Base-by-base conservation (phyloP, 2,113 vertebrate species). In the Caloenas nicobarica region DNA sequence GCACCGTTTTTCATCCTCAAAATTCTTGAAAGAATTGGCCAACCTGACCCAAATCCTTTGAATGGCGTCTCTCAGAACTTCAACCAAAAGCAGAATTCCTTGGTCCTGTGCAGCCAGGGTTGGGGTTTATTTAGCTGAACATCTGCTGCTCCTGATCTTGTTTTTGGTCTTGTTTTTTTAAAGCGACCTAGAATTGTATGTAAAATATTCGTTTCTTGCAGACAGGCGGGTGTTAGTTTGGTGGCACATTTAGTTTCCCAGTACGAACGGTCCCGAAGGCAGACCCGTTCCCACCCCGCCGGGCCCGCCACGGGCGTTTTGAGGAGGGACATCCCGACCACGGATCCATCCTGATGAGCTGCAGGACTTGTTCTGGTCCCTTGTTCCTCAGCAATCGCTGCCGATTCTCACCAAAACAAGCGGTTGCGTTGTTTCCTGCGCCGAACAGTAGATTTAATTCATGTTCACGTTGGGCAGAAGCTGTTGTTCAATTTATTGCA, bases 251-350 rank as follows among this genome's bases (percentile, higher is more conserved):
- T 23, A 4, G 25, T 38, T 88, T 5, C 12, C 22, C 22, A 23
- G 22, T 24, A 10, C 9, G 44, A 8, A 13, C 2, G 22, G 23
- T 17, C 73, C 13, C 2, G 2, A 5, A 36, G 44, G 11, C 0
- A 0, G 16, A 38, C 4, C n/a, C 1, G 0, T 16, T 15, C 14
- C 2, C 44, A 10, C 19, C 44, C 58, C 57, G 0, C 0, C 0
- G 2, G 61, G 29, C 46, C 61, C 81, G 8, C 0, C 0, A 7
- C 0, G 0, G 66, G 46, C 44, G 4, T 66, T 50, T 34, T 18
- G 38, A 31, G 44, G 46, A 11, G 56, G 71, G 56, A 68, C 80
- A 17, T 50, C 33, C 44, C 42, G 65, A 33, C 78, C 71, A 53
- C 65, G 18, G 73, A 4, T 58, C 3, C 23, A 11, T 33, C 26